phyloP scores from a whole-genome alignment of 30 jellyfish, hydroid and myxozoan species.

The Aurelia sp. region DNA sequence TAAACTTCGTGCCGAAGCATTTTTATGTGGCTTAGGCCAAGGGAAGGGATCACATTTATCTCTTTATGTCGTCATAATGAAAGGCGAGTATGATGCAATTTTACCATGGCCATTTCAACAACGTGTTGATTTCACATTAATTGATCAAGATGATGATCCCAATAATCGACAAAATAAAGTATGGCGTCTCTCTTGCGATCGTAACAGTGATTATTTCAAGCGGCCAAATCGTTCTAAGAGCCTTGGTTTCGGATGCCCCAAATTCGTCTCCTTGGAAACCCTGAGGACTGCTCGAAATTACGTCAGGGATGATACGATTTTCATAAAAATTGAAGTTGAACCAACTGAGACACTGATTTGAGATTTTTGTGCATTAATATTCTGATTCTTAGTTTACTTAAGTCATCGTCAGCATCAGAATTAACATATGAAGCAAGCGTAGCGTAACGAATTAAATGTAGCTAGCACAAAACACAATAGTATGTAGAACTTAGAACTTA shows the following conservation, averaged over 20 bases:
- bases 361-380: no score
- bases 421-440: no score
- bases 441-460: background rate
- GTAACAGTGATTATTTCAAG: conserved; percentile 92
- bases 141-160: conserved; percentile 94
- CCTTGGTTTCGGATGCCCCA: conserved; percentile 98
- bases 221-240: conserved; percentile 95
- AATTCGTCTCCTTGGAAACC: conserved; percentile 95
- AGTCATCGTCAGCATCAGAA: no score
- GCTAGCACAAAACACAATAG: background rate
- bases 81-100: conserved; percentile 98
- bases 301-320: conserved; percentile 85
- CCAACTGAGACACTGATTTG: conserved; percentile 82
- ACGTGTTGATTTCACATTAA: conserved; percentile 87
- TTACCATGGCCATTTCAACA: conserved; percentile 99
- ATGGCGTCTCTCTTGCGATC: conserved; percentile 95
- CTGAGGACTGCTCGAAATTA: conserved; percentile 87
- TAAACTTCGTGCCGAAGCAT: conserved; percentile 96
- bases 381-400: no score
- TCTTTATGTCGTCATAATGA: conserved; percentile 93
- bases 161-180: conserved; percentile 86
- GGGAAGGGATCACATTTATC: conserved; percentile 98
- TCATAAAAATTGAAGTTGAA: conserved; percentile 90
- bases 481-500: background rate
- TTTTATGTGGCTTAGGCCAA: conserved; percentile 96